A percentile compares a stretch with the other conserved stretches of the same genome.
These are phyloP conservation scores for Apolygus lucorum DNA, from an alignment of 1,140 invertebrate genomes.

Conservation along the genomic window DNA sequence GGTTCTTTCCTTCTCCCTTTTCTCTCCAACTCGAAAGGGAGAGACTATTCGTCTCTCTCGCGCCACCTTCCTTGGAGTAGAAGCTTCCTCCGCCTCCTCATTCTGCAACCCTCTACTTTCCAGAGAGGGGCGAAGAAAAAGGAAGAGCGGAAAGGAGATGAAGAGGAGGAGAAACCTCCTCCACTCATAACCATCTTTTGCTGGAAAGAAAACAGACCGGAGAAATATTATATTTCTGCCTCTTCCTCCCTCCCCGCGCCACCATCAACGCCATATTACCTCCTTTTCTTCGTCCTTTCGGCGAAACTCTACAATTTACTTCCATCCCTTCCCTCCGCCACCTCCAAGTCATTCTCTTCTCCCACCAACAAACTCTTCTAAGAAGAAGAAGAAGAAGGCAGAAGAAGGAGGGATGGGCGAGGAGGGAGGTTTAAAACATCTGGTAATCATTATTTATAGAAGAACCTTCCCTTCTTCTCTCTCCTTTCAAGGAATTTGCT, in stretches of 20 bases:
- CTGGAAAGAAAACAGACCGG: conserved; percentile 12
- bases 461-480: background rate
- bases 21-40: conserved; percentile 1
- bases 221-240: conserved; percentile 18
- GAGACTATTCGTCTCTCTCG: no score
- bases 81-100: no score
- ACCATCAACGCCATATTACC: background rate
- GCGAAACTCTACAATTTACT: conserved; percentile 17
- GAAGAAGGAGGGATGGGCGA: background rate
- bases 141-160: background rate
- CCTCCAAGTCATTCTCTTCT: background rate
- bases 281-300: conserved; percentile 4
- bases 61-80: no score
- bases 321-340: background rate
- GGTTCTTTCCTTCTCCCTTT: conserved; percentile 15
- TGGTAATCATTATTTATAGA: conserved; percentile 22
- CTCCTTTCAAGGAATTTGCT: conserved; percentile 21
- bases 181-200: background rate
- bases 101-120: no score
- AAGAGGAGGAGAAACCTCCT: background rate
- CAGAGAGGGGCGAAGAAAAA: background rate
- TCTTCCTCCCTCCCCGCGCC: background rate
- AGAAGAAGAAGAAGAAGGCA: conserved; percentile 1
- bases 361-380: conserved; percentile 6
- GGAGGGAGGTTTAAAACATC: conserved; percentile 15